Evolutionary conservation across 2,113 vertebrate species (phyloP), one percentile per base, ranked within the genome.

Genomic region (Istiophorus platypterus): DNA sequence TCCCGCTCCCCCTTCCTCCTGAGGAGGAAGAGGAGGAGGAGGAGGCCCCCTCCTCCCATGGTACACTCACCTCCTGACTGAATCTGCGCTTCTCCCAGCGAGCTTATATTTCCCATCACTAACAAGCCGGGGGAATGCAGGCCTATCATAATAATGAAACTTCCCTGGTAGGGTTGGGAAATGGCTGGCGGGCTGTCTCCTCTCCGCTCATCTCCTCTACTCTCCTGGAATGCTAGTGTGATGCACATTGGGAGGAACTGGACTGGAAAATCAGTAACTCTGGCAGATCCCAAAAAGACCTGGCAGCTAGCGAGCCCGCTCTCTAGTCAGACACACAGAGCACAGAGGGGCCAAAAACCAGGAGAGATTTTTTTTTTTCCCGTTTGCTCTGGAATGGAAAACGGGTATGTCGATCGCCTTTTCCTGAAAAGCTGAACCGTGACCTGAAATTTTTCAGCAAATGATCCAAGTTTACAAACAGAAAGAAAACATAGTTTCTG

Each of bases 231-330:
- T 87, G 79, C 77, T 81, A 69, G 82, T 68, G 71, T 82, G 81
- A 69, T 82, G 67, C 85, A 89, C 66, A 92, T 85, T 87, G 80
- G 80, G 76, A 80, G 88, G 86, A 94, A 93, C 72, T 92, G 90
- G 92, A 82, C 89, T 81, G 91, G 92, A 94, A 94, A 94, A 94
- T 93, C 89, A 82, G 63, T 82, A 87, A 90, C 41, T 89, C 76
- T 63, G 52, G 74, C 76, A 62, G 78, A 87, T 83, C 82, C 81
- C 66, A 45, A 90, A 93, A 85, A 72, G 84, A 82, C 68, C 76
- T 85, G 75, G 81, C 90, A 89, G 85, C 69, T 84, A 45, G 67
- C 0, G 59, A 80, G 76, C 56, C 41, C 22, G 10, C 29, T 49
- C 81, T 69, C 59, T n/a, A 5, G 62, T 74, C 68, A 11, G 13